Conservation (phyloP, 1,140 invertebrate genomes). For the Cecropterus lyciades region DNA sequence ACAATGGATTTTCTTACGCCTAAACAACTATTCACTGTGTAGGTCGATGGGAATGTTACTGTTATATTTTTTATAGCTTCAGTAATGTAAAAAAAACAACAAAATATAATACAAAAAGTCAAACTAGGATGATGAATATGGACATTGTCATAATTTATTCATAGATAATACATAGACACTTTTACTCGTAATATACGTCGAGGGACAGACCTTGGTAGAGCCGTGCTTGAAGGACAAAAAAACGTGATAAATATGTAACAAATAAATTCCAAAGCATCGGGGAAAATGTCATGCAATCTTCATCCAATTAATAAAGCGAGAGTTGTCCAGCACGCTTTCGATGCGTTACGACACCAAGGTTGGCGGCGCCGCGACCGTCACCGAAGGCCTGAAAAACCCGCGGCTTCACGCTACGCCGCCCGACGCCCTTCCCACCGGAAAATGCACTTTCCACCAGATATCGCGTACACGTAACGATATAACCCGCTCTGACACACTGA, state of each 20-base stretch:
- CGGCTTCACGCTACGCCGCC: conserved; percentile 17
- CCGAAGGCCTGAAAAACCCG: conserved; percentile 39
- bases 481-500: conserved; percentile 26
- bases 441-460: conserved; percentile 27
- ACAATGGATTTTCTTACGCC: too few species aligned
- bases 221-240: background rate
- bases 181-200: too few species aligned
- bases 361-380: conserved; percentile 30
- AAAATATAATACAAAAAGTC: too few species aligned
- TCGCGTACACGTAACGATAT: conserved; percentile 13
- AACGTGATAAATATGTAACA: too few species aligned
- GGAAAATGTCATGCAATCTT: background rate
- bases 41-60: too few species aligned
- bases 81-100: too few species aligned
- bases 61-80: too few species aligned
- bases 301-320: background rate
- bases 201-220: too few species aligned
- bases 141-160: too few species aligned
- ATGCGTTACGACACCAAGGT: conserved; percentile 15
- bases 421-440: conserved; percentile 22
- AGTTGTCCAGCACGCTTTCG: conserved; percentile 14
- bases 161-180: too few species aligned
- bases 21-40: too few species aligned
- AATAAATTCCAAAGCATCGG: background rate
- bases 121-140: too few species aligned